These are phyloP conservation scores for Percopsis transmontana DNA, from an alignment of 2,113 vertebrate species.

Conservation along the genomic window DNA sequence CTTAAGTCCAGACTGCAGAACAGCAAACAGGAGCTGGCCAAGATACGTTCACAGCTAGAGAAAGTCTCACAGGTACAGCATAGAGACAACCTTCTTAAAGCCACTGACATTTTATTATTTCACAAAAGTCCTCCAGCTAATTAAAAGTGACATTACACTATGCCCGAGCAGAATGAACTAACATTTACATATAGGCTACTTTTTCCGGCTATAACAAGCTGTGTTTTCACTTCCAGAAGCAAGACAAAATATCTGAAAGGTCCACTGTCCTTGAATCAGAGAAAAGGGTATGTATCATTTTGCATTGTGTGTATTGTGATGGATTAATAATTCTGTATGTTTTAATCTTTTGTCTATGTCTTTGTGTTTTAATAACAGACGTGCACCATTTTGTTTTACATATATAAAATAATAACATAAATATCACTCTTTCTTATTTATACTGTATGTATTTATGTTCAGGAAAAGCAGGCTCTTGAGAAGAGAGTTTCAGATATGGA, in stretches of 20 bases:
- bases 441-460: slow-evolving; percentile 27
- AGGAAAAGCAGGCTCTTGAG: slow-evolving; percentile 93
- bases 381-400: background rate
- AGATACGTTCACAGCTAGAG: slow-evolving; percentile 88
- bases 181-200: background rate
- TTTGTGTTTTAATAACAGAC: background rate
- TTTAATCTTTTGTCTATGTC: background rate
- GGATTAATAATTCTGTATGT: background rate
- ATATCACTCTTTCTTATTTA: background rate
- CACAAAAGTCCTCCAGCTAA: background rate
- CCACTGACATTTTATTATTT: background rate
- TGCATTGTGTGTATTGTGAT: slow-evolving; percentile 5
- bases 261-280: slow-evolving; percentile 88
- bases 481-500: slow-evolving; percentile 97
- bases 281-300: slow-evolving; percentile 83
- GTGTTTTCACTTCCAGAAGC: slow-evolving; percentile 80
- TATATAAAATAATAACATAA: too few species aligned
- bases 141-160: background rate
- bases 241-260: slow-evolving; percentile 89
- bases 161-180: background rate
- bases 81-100: too few species aligned
- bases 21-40: slow-evolving; percentile 88
- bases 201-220: slow-evolving; percentile 10
- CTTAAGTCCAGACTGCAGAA: slow-evolving; percentile 91
- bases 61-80: slow-evolving; percentile 86